phyloP scores from a whole-genome alignment of 2,888 invertebrate species.

The Machimus atricapillus region DNA sequence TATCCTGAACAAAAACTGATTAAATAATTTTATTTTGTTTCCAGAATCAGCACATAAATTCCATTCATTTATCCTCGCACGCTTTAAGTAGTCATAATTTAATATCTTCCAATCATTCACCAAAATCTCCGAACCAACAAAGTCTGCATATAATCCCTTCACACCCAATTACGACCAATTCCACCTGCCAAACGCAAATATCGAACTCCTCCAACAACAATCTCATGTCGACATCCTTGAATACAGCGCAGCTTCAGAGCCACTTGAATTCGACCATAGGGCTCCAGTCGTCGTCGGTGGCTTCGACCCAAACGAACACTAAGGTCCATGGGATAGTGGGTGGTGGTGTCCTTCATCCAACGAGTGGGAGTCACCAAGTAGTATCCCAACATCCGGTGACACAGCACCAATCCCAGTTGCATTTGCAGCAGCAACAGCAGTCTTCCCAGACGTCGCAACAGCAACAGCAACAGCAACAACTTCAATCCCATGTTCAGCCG shows the following conservation, averaged over 20 bases:
- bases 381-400: conserved; percentile 52
- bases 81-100: conserved; percentile 63
- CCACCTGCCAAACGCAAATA: conserved; percentile 51
- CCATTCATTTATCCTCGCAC: conserved; percentile 61
- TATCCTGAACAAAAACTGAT: neutral
- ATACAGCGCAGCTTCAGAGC: conserved; percentile 54
- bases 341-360: conserved; percentile 45
- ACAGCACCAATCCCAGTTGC: conserved; percentile 51
- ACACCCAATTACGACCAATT: conserved; percentile 46
- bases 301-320: conserved; percentile 44
- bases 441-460: conserved; percentile 46
- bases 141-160: conserved; percentile 49
- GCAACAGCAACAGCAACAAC: conserved; percentile 48
- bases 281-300: conserved; percentile 44
- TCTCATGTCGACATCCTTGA: conserved; percentile 61
- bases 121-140: conserved; percentile 62
- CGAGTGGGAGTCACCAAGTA: conserved; percentile 47
- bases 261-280: conserved; percentile 51
- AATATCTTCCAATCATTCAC: conserved; percentile 60
- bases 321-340: conserved; percentile 42
- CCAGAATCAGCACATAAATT: conserved; percentile 57
- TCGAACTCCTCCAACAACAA: conserved; percentile 57
- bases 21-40: conserved; percentile 43
- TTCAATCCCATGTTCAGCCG: conserved; percentile 14
- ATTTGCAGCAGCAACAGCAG: conserved; percentile 49